These are phyloP conservation scores for Pygoscelis adeliae DNA, from an alignment of 2,113 vertebrate genomes.

Conservation along the genomic window DNA sequence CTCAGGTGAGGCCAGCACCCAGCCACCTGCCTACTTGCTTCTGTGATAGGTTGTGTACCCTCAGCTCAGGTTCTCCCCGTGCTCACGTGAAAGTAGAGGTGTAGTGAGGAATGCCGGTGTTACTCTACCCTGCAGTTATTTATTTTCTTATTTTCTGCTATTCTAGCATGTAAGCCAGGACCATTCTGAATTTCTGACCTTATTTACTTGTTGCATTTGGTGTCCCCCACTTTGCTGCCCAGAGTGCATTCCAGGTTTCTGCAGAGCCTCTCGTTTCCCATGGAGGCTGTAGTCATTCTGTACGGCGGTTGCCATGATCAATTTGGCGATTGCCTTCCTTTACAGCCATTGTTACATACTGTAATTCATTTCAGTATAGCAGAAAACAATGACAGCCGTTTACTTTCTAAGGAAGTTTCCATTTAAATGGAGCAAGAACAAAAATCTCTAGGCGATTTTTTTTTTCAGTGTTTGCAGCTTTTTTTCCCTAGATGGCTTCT, in stretches of 20 bases:
- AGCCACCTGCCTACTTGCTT: background rate
- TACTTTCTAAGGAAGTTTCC: slow-evolving; percentile 16
- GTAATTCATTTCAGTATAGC: background rate
- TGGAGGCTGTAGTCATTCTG: background rate
- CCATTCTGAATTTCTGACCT: background rate
- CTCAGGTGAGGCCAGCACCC: background rate
- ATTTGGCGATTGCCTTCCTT: background rate
- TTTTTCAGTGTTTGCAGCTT: background rate
- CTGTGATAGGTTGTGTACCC: background rate
- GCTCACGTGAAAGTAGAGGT: rapidly evolving
- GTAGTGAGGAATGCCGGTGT: background rate
- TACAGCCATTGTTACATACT: background rate
- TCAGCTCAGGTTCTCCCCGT: rapidly evolving
- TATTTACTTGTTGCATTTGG: background rate
- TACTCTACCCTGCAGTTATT: background rate
- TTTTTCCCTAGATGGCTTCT: background rate
- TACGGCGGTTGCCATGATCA: too few relatives aligned
- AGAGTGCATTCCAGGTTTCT: background rate
- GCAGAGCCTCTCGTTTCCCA: background rate
- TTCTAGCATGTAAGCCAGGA: background rate
- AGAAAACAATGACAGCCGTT: background rate
- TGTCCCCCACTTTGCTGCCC: background rate
- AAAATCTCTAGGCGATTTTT: background rate
- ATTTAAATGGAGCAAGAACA: background rate
- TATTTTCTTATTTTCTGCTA: too few relatives aligned